A percentile compares a stretch with the other conserved stretches of the same genome.
These are phyloP conservation scores for Poecile atricapillus DNA, from an alignment of 2,113 vertebrate species.

Conservation along the genomic window DNA sequence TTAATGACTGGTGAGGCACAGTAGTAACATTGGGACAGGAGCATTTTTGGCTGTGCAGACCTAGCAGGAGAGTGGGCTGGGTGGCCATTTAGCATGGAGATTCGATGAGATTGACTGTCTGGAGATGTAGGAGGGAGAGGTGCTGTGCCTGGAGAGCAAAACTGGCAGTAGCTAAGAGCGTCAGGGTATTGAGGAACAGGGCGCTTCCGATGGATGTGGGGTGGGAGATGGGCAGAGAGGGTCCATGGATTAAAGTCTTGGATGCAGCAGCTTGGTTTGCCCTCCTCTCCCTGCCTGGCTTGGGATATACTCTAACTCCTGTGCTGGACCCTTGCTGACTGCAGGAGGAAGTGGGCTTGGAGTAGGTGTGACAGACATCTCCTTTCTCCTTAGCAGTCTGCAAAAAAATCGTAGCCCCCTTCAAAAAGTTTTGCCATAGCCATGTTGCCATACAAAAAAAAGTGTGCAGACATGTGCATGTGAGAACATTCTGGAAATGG, in stretches of 20 bases:
- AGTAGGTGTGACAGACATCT: background rate
- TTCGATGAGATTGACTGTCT: background rate
- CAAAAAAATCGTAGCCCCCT: background rate
- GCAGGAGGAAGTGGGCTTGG: background rate
- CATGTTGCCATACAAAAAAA: background rate
- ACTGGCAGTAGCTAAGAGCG: background rate
- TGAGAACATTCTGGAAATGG: background rate
- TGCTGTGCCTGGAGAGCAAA: background rate
- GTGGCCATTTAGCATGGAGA: background rate
- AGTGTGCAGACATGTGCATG: background rate
- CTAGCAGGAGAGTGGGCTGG: background rate
- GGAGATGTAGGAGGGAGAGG: background rate
- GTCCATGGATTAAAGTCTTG: background rate
- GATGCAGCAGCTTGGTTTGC: background rate
- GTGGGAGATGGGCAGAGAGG: background rate
- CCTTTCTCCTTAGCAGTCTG: background rate
- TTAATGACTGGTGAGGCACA: background rate
- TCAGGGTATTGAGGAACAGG: background rate
- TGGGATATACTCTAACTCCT: rapidly evolving
- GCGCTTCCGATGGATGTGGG: too few species aligned
- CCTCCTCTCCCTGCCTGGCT: background rate
- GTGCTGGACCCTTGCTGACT: background rate
- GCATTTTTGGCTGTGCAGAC: background rate
- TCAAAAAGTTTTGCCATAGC: background rate
- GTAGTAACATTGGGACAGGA: background rate